Conservation (phyloP, 2,113 vertebrate genomes). For the Zapus hudsonius region DNA sequence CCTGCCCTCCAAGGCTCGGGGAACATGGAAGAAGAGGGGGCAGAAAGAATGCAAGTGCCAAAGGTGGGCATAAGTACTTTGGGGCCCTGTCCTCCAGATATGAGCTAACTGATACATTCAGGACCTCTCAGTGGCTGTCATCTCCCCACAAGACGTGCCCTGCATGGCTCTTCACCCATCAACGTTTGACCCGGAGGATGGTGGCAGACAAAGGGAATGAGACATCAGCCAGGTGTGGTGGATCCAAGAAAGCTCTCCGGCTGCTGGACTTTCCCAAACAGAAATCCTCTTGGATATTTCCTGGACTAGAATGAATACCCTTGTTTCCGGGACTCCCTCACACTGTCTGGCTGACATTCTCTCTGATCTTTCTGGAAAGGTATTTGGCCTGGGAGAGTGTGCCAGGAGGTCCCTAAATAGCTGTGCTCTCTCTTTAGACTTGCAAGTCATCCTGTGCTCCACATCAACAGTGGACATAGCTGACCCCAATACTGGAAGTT, state of each 20-base stretch:
- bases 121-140: too few relatives aligned
- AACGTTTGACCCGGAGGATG: too few relatives aligned
- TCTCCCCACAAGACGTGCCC: too few relatives aligned
- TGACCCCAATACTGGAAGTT: not conserved
- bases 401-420: not conserved
- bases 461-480: not conserved
- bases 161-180: too few relatives aligned
- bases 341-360: not conserved
- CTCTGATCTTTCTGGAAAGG: slow-evolving; percentile 21
- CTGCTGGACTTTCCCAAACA: not conserved
- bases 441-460: not conserved
- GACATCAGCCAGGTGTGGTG: too few relatives aligned
- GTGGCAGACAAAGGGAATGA: too few relatives aligned
- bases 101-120: too few relatives aligned
- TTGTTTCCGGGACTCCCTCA: not conserved
- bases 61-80: too few relatives aligned
- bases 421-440: not conserved
- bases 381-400: not conserved
- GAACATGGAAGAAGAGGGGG: too few relatives aligned
- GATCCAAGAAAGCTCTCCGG: not conserved
- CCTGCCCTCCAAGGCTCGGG: too few relatives aligned
- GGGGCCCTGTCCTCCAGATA: too few relatives aligned
- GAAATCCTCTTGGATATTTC: not conserved
- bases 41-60: too few relatives aligned
- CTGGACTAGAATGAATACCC: not conserved